phyloP scores from a whole-genome alignment of 23 tunicate species.

The Diplosoma virens region DNA sequence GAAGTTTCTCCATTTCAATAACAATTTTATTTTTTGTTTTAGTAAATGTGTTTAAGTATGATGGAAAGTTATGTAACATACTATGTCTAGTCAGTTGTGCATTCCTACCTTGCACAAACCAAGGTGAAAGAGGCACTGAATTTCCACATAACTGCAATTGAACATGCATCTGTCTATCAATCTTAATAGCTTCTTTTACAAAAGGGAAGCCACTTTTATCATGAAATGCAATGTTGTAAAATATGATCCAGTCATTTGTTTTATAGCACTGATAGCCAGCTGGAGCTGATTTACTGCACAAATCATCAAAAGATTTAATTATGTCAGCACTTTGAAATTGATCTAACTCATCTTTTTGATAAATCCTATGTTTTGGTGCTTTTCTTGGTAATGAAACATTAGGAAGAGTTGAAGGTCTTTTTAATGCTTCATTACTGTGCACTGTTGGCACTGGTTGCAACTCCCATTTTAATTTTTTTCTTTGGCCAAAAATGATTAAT shows the following conservation, averaged over 20 bases:
- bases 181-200: constrained; percentile 10
- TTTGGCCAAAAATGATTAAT: background rate
- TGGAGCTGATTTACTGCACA: too few species aligned
- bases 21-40: background rate
- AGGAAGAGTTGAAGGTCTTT: constrained; percentile 13
- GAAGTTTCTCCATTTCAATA: background rate
- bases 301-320: too few species aligned
- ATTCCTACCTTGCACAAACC: constrained; percentile 21
- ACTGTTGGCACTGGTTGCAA: background rate
- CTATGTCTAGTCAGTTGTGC: constrained; percentile 12
- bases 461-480: background rate
- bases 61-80: constrained; percentile 18
- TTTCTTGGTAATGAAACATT: background rate
- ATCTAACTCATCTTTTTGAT: background rate
- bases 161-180: constrained; percentile 12
- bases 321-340: too few species aligned
- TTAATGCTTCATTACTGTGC: background rate
- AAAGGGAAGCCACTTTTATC: background rate
- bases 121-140: background rate
- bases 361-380: constrained; percentile 6
- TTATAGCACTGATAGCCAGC: background rate
- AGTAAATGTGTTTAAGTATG: background rate
- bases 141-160: background rate
- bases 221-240: background rate
- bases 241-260: background rate